Percentiles rank a stretch among this genome's conserved stretches.
phyloP scores from a whole-genome alignment of 2,888 invertebrate genomes.

The Enchytraeus crypticus region DNA sequence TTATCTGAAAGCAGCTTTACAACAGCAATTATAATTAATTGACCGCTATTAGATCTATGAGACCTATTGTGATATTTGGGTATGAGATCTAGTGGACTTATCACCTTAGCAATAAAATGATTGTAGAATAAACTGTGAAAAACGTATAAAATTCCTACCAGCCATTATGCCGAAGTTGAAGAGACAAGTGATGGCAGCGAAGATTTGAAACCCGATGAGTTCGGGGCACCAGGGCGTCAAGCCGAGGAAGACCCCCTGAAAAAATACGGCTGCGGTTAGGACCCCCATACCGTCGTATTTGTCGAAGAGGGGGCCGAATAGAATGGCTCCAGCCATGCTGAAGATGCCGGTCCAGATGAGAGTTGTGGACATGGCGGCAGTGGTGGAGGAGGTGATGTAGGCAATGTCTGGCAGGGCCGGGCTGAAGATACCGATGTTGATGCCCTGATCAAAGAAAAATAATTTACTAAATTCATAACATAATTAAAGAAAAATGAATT shows the following conservation, averaged over 20 bases:
- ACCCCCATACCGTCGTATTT: constrained; percentile 4
- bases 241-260: constrained; percentile 5
- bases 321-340: constrained; percentile 6
- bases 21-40: too few species aligned
- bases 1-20: too few species aligned
- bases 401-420: constrained; percentile 12
- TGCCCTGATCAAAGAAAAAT: constrained; percentile 1
- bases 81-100: too few species aligned
- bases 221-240: constrained; percentile 3
- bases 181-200: not conserved
- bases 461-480: not conserved
- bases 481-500: not conserved
- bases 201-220: constrained; percentile 2
- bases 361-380: constrained; percentile 13
- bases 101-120: too few species aligned
- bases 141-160: too few species aligned
- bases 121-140: too few species aligned
- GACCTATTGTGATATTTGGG: too few species aligned
- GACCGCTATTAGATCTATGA: too few species aligned
- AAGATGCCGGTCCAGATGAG: constrained; percentile 9
- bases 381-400: not conserved
- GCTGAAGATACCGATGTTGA: constrained; percentile 10
- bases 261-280: not conserved
- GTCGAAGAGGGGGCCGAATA: constrained; percentile 14
- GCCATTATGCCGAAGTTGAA: constrained; percentile 10